Evolutionary conservation across 2,888 invertebrate genomes (phyloP).

Genomic region (Serripes groenlandicus): DNA sequence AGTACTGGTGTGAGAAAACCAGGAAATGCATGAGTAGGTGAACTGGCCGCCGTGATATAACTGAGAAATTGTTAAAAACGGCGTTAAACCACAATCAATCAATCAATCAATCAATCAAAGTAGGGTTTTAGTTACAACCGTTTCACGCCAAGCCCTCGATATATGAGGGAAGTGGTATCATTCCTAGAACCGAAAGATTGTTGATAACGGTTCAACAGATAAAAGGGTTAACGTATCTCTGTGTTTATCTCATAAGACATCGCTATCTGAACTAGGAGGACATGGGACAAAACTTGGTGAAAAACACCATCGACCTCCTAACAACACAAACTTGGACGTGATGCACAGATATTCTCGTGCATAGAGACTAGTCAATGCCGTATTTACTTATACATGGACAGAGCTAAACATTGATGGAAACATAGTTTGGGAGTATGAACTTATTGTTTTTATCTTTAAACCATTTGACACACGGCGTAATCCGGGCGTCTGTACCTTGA

Average conservation of each 20-base stretch:
- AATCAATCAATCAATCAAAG: too few relatives aligned
- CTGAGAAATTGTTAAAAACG: too few relatives aligned
- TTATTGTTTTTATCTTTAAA: background rate
- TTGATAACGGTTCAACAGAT: too few relatives aligned
- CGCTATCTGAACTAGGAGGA: background rate
- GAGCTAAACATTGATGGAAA: conserved; percentile 15
- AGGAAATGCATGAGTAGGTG: too few relatives aligned
- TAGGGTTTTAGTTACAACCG: too few relatives aligned
- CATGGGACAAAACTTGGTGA: background rate
- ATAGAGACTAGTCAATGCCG: conserved; percentile 7
- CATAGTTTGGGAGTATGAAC: conserved; percentile 5
- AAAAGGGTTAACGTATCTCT: too few relatives aligned
- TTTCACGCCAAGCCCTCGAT: too few relatives aligned
- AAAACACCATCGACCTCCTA: background rate
- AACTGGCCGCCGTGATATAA: too few relatives aligned
- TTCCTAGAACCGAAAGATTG: too few relatives aligned
- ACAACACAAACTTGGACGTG: background rate
- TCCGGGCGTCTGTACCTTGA: background rate
- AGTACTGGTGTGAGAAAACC: too few relatives aligned
- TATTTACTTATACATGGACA: background rate
- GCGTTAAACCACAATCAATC: too few relatives aligned
- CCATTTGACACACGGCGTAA: background rate
- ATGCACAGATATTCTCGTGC: conserved; percentile 9
- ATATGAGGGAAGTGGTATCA: too few relatives aligned
- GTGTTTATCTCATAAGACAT: conserved; percentile 1